phyloP scores from a whole-genome alignment of 2,888 invertebrate species.

The Masnerella sp. region DNA sequence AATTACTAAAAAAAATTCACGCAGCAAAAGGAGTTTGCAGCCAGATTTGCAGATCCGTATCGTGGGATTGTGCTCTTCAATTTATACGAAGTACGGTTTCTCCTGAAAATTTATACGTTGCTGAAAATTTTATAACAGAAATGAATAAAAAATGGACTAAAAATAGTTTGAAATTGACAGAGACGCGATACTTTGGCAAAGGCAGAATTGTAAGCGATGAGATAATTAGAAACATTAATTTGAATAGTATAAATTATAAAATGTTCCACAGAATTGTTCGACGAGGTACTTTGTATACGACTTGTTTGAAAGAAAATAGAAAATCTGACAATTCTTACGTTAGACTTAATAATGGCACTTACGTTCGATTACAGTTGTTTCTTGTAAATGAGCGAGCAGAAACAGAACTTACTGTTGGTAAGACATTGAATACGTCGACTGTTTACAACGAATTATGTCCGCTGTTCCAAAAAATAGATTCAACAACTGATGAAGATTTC shows the following conservation, averaged over 20 bases:
- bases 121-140: neutral
- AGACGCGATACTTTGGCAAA: conserved; percentile 8
- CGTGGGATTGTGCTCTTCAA: neutral
- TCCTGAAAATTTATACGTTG: neutral
- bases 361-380: neutral
- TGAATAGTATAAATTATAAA: neutral
- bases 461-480: neutral
- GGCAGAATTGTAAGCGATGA: neutral
- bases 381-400: neutral
- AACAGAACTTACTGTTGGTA: neutral
- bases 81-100: neutral
- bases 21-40: conserved; percentile 7
- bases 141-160: neutral
- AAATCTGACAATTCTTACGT: conserved; percentile 4
- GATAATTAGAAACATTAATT: neutral
- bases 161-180: neutral
- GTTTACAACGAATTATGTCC: neutral
- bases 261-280: neutral
- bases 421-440: neutral
- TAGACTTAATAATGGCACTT: neutral
- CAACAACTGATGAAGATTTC: neutral
- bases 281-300: conserved; percentile 1
- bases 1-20: conserved; percentile 2
- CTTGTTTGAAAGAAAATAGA: neutral
- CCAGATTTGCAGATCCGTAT: conserved; percentile 1